Evolutionary conservation across 2,797 vertebrate species (phyloP), one percentile per base, ranked within the genome.

Genomic region (Coreius guichenoti): DNA sequence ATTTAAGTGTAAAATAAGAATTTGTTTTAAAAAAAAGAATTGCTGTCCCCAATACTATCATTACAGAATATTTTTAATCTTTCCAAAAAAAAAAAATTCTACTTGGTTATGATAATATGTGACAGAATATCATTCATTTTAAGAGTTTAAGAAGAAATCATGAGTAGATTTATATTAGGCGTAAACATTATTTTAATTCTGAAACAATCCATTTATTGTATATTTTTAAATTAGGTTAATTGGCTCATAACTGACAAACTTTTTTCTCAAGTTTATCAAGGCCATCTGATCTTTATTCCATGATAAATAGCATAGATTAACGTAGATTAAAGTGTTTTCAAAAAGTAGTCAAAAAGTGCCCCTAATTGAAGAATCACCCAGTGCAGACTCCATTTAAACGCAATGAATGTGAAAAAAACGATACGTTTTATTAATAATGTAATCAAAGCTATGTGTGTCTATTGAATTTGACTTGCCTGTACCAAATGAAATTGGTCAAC

Each of bases 401-500:
- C 67, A 75, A 47, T 87, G 67, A 83, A 79, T 90, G 79, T 85
- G 73, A 69, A 73, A 82, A 84, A 73, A 80, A 3, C 79, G 19
- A 80, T 77, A 78, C 49, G 23, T 51, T 69, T 81, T 86, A 83
- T 89, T 80, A 58, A 84, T 69, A 81, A 85, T 87, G 69, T 85
- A 82, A 75, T 75, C 81, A 54, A 82, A 80, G 81, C 45, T 45
- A 39, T 77, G 80, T 80, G 81, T 82, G 82, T 80, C 65, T 81
- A 72, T 75, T 86, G 83, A 86, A 83, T 80, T 76, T 78, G 91
- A 90, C 54, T 91, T 89, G 87, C 67, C 86, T 92, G 89, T 92
- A 92, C 90, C 90, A 90, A 94, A 95, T 94, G 92, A 92, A 82
- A 92, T 81, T 29, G 78, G 75, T 68, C 31, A 61, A 86, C 74